Evolutionary conservation across 2,888 invertebrate species (phyloP).

Genomic region (Panzeria rudis): DNA sequence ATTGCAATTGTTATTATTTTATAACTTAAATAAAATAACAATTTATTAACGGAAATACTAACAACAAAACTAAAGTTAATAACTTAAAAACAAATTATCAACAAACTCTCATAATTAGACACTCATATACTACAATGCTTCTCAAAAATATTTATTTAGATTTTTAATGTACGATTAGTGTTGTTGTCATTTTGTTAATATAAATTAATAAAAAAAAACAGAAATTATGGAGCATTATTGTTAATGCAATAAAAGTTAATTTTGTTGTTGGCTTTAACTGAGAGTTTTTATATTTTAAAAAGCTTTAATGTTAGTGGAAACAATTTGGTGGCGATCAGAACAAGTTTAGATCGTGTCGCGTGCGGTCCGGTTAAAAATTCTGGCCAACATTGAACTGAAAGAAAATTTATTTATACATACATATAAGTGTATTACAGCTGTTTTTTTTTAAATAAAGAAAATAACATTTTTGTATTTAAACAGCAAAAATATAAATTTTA

Average conservation of each 20-base stretch:
- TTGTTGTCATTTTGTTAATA: slow-evolving; percentile 54
- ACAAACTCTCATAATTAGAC: background rate
- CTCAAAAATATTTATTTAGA: background rate
- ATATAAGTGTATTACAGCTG: background rate
- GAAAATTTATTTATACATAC: too few relatives aligned
- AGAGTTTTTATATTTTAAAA: slow-evolving; percentile 59
- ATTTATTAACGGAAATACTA: slow-evolving; percentile 9
- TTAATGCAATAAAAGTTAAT: slow-evolving; percentile 33
- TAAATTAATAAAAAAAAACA: slow-evolving; percentile 29
- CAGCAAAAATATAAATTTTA: background rate
- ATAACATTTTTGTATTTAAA: background rate
- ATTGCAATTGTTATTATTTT: slow-evolving; percentile 22
- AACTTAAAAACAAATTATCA: slow-evolving; percentile 31
- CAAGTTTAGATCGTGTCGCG: slow-evolving; percentile 80
- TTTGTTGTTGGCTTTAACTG: slow-evolving; percentile 48
- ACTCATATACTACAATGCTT: background rate
- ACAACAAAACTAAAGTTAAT: slow-evolving; percentile 19
- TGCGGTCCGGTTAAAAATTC: slow-evolving; percentile 73
- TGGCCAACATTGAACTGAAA: background rate
- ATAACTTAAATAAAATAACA: background rate
- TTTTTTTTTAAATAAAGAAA: background rate
- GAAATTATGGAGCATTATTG: slow-evolving; percentile 58
- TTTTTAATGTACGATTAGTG: background rate
- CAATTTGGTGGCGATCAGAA: slow-evolving; percentile 79
- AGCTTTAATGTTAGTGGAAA: slow-evolving; percentile 78